A percentile compares a stretch with the other conserved stretches of the same genome.
These are phyloP conservation scores for Hirundo rustica DNA, from an alignment of 2,797 vertebrate genomes.

Conservation along the genomic window DNA sequence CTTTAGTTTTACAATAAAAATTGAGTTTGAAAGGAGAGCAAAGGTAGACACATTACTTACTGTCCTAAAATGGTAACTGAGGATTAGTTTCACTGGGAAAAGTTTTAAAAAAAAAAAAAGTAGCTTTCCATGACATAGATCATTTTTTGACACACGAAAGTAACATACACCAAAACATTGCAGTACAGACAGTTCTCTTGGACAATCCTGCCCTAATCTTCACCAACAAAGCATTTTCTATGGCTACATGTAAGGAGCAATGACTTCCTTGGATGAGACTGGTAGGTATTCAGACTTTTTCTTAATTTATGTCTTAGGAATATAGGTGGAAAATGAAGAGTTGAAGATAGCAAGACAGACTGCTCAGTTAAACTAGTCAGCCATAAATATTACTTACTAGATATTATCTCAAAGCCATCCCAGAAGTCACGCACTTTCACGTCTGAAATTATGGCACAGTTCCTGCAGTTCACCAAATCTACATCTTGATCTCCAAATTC, in stretches of 20 bases:
- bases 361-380: conserved; percentile 47
- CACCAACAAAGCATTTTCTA: not conserved
- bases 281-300: not conserved
- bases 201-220: not conserved
- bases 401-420: conserved; percentile 97
- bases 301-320: not conserved
- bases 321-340: not conserved
- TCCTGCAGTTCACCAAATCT: conserved; percentile 98
- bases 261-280: not conserved
- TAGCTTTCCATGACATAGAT: not conserved
- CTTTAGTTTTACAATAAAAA: not conserved
- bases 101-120: not conserved
- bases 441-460: conserved; percentile 97
- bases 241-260: not conserved
- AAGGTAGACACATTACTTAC: not conserved
- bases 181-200: not conserved
- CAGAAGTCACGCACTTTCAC: conserved; percentile 99
- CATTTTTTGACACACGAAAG: not conserved
- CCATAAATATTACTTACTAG: conserved; percentile 83
- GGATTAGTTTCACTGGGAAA: not conserved
- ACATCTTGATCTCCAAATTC: conserved; percentile 99
- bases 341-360: conserved; percentile 27
- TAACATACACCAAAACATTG: not conserved
- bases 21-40: not conserved
- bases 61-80: not conserved